Percentiles rank a stretch among this genome's conserved stretches.
phyloP scores from a whole-genome alignment of 2,888 invertebrate genomes.

The Cerastis leucographa region DNA sequence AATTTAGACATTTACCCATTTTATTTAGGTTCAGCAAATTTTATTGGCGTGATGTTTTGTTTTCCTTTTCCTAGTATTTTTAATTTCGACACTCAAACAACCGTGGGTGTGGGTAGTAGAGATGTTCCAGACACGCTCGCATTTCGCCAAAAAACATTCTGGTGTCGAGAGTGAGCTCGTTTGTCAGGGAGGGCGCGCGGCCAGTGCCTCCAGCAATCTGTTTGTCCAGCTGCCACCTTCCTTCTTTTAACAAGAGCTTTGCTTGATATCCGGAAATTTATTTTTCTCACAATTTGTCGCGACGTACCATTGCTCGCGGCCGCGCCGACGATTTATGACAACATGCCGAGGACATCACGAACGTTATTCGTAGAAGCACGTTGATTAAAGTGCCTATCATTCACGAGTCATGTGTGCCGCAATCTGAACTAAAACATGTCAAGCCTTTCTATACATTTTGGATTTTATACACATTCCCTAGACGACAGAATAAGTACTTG shows the following conservation, averaged over 20 bases:
- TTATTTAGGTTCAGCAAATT: conserved; percentile 30
- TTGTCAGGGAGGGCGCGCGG: conserved; percentile 76
- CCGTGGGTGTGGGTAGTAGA: conserved; percentile 22
- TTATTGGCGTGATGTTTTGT: conserved; percentile 7
- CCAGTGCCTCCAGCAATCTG: conserved; percentile 81
- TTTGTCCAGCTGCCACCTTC: conserved; percentile 87
- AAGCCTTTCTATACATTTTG: conserved; percentile 25
- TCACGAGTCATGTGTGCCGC: conserved; percentile 43
- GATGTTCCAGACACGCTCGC: conserved; percentile 38
- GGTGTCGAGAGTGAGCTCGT: conserved; percentile 78
- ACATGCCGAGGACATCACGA: conserved; percentile 61
- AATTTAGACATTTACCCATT: conserved; percentile 43
- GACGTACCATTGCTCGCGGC: conserved; percentile 69
- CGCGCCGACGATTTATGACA: conserved; percentile 73
- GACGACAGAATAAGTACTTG: neutral
- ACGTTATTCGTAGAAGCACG: conserved; percentile 57
- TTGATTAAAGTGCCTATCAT: conserved; percentile 68
- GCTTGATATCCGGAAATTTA: conserved; percentile 84
- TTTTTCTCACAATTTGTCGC: conserved; percentile 81
- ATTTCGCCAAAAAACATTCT: conserved; percentile 73
- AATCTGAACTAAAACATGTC: conserved; percentile 47
- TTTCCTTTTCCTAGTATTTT: conserved; percentile 10
- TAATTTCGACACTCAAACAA: conserved; percentile 34
- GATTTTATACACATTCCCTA: neutral
- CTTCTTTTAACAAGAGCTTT: conserved; percentile 87